Evolutionary conservation across 1,140 invertebrate genomes (phyloP).

Genomic region (Laupala kohalensis): DNA sequence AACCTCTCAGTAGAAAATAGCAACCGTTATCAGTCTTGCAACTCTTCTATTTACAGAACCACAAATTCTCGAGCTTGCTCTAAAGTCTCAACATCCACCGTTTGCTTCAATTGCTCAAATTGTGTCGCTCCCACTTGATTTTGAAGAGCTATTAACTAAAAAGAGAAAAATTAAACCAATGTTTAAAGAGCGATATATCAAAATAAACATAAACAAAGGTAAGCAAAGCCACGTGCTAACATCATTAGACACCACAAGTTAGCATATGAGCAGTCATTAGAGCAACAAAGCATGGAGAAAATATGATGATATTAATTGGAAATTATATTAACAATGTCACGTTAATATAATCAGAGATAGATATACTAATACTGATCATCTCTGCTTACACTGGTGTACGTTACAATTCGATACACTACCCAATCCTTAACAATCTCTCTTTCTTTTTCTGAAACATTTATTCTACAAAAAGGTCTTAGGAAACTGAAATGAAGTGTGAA

Average conservation of each 20-base stretch:
- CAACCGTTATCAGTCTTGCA: slow-evolving; percentile 9
- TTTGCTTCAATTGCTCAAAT: slow-evolving; percentile 55
- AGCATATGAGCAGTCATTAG: neutral
- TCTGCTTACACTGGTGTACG: too few species aligned
- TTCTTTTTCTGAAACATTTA: too few species aligned
- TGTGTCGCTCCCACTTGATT: slow-evolving; percentile 46
- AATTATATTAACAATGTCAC: too few species aligned
- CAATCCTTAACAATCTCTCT: too few species aligned
- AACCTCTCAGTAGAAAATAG: neutral
- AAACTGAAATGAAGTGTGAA: too few species aligned
- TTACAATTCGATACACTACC: too few species aligned
- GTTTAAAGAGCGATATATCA: neutral
- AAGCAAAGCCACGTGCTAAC: neutral
- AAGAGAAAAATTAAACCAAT: slow-evolving; percentile 20
- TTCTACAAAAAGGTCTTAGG: too few species aligned
- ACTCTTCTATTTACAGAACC: slow-evolving; percentile 30
- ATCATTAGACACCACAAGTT: neutral
- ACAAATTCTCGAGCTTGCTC: slow-evolving; percentile 49
- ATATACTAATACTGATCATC: too few species aligned
- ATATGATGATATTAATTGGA: neutral
- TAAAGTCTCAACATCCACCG: slow-evolving; percentile 49
- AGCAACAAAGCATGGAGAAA: neutral
- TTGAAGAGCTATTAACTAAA: slow-evolving; percentile 48
- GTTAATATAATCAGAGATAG: too few species aligned
- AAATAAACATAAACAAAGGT: neutral